phyloP scores from a whole-genome alignment of 1,140 invertebrate species.

The Ditylenchus dipsaci region DNA sequence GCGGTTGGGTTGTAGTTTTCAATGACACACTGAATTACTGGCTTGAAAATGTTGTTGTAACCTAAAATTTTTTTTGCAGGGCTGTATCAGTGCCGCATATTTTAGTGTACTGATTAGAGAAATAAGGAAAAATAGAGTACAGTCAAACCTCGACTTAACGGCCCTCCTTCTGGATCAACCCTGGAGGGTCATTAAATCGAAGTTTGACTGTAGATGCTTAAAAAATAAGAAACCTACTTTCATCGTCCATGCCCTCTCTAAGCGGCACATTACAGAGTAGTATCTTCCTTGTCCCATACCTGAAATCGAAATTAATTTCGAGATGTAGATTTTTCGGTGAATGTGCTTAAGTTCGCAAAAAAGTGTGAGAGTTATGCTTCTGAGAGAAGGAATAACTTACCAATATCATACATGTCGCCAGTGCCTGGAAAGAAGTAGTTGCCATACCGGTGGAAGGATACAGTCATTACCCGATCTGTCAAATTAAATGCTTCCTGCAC shows the following conservation, averaged over 20 bases:
- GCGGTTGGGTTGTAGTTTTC: constrained; percentile 92
- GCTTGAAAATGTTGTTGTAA: constrained; percentile 87
- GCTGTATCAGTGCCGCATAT: too few relatives aligned
- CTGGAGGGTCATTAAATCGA: too few relatives aligned
- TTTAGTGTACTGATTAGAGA: too few relatives aligned
- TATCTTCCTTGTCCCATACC: constrained; percentile 75
- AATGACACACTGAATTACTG: constrained; percentile 81
- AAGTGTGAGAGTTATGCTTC: too few relatives aligned
- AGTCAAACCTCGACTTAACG: too few relatives aligned
- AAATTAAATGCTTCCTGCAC: constrained; percentile 99
- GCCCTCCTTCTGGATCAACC: background rate
- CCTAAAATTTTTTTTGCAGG: too few relatives aligned
- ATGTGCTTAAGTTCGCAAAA: too few relatives aligned
- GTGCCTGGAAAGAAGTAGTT: constrained; percentile 95
- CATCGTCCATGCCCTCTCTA: constrained; percentile 88
- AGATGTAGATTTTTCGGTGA: too few relatives aligned
- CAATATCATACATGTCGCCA: constrained; percentile 94
- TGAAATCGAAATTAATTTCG: background rate
- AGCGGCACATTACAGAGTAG: constrained; percentile 91
- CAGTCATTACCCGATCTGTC: constrained; percentile 97
- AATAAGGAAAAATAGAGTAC: too few relatives aligned
- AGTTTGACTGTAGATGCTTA: too few relatives aligned
- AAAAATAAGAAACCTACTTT: constrained; percentile 62
- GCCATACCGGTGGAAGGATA: constrained; percentile 97
- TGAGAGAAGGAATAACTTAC: constrained; percentile 66